Evolutionary conservation across 2,113 vertebrate genomes (phyloP).

Genomic region (Motacilla alba): DNA sequence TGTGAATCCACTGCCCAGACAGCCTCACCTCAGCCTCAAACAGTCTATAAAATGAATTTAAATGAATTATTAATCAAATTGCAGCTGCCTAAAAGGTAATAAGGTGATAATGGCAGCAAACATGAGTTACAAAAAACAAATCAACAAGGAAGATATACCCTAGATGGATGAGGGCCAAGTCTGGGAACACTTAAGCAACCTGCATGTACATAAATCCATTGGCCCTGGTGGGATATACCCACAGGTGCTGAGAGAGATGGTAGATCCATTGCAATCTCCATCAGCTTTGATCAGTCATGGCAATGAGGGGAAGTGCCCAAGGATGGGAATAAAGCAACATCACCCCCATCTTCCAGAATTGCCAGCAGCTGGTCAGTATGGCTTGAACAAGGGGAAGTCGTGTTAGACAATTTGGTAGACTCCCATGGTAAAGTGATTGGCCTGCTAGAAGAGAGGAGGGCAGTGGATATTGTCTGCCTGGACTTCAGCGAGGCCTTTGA

Average conservation of each 20-base stretch:
- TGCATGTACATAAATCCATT: accelerated
- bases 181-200: background rate
- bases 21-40: background rate
- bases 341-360: background rate
- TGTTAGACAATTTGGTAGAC: background rate
- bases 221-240: background rate
- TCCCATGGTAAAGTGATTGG: background rate
- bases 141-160: background rate
- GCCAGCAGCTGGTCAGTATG: background rate
- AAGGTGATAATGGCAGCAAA: background rate
- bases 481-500: background rate
- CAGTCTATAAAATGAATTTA: background rate
- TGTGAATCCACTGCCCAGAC: background rate
- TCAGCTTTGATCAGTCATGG: background rate
- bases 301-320: background rate
- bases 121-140: background rate
- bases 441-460: background rate
- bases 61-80: background rate
- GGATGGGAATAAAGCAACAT: background rate
- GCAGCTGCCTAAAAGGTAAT: background rate
- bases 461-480: background rate
- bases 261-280: background rate
- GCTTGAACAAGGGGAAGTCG: background rate
- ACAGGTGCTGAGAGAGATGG: background rate
- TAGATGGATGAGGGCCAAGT: background rate